phyloP scores from a whole-genome alignment of 2,113 vertebrate species.

The Tragelaphus buxtoni region DNA sequence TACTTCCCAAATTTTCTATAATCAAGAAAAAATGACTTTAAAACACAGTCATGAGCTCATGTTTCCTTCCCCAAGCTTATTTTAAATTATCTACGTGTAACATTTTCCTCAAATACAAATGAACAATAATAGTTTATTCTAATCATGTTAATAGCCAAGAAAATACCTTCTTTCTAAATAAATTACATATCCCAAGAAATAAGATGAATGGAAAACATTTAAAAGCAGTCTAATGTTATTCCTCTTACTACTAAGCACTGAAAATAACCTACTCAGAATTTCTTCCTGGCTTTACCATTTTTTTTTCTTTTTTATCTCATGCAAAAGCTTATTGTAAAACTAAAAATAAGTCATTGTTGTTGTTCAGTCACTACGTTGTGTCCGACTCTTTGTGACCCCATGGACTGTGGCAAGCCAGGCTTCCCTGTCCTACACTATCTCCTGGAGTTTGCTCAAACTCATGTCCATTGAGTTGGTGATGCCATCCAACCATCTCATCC shows the following conservation, averaged over 20 bases:
- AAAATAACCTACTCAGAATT: constrained; percentile 11
- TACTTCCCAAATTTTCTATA: neutral
- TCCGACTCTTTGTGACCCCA: neutral
- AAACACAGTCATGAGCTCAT: neutral
- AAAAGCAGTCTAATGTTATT: neutral
- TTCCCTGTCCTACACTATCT: neutral
- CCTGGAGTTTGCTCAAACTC: neutral
- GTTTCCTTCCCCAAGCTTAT: neutral
- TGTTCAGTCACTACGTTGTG: neutral
- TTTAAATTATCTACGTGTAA: neutral
- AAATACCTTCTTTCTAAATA: constrained; percentile 8
- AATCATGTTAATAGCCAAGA: neutral
- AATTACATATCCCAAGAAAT: neutral
- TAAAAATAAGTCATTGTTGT: neutral
- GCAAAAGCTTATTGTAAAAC: neutral
- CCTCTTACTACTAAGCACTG: neutral
- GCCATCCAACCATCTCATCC: neutral
- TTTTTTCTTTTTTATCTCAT: neutral
- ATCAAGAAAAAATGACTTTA: constrained; percentile 4
- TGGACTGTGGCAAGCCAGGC: neutral
- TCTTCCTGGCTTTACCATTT: neutral
- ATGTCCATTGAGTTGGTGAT: neutral
- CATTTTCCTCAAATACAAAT: neutral
- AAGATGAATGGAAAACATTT: neutral
- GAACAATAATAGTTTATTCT: neutral